Evolutionary conservation across 2,113 vertebrate species (phyloP).

Genomic region (Sakesphorus luctuosus): DNA sequence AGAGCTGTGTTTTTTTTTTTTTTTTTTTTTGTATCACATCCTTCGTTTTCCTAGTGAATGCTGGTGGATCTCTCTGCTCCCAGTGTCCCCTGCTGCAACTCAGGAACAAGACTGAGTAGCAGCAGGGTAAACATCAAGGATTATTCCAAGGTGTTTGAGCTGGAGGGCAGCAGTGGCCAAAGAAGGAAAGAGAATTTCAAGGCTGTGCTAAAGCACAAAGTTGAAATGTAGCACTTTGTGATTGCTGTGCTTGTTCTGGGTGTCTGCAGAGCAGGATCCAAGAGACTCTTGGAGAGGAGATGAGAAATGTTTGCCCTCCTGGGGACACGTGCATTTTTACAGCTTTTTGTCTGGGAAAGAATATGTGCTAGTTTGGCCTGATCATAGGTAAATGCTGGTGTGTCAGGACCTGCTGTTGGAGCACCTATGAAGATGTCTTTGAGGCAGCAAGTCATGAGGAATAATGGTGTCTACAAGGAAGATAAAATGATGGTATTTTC

Average conservation of each 20-base stretch:
- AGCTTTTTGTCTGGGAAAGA: not conserved
- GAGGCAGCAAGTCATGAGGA: not conserved
- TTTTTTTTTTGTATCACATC: too few relatives aligned
- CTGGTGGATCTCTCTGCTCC: not conserved
- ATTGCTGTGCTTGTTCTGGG: not conserved
- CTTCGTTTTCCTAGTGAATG: too few relatives aligned
- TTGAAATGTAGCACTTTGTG: not conserved
- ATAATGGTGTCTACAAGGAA: not conserved
- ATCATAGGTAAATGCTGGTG: not conserved
- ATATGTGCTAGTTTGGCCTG: not conserved
- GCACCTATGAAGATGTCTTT: not conserved
- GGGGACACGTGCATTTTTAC: not conserved
- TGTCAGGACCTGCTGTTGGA: not conserved
- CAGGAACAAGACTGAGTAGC: fast-evolving
- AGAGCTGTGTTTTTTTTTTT: not conserved
- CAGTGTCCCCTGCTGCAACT: fast-evolving
- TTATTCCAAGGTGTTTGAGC: not conserved
- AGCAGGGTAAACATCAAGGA: not conserved
- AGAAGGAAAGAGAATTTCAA: not conserved
- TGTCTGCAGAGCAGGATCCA: not conserved
- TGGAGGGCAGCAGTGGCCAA: not conserved
- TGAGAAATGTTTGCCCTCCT: not conserved
- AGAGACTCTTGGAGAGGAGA: not conserved
- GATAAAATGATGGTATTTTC: not conserved
- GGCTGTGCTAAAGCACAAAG: not conserved